Percentiles rank a stretch among this genome's conserved stretches.
phyloP scores from a whole-genome alignment of 2,888 invertebrate genomes.

The Rhaphigaster nebulosa region DNA sequence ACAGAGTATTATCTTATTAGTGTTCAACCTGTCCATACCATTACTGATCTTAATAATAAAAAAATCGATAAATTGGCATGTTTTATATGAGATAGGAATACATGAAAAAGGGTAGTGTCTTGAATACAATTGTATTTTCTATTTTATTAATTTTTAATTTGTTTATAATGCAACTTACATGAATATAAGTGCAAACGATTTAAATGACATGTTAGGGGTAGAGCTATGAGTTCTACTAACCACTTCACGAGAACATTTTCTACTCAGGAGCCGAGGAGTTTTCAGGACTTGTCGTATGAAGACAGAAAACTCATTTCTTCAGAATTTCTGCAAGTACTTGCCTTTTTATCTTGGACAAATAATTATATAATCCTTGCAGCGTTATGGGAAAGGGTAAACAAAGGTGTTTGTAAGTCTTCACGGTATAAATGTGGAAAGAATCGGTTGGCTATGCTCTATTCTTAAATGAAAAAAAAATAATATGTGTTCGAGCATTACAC shows the following conservation, averaged over 20 bases:
- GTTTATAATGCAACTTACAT: no score
- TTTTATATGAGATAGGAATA: no score
- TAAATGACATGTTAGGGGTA: no score
- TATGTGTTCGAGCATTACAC: not conserved
- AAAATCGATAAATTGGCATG: no score
- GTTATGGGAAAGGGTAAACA: not conserved
- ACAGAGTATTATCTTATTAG: no score
- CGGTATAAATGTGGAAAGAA: not conserved
- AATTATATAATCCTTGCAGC: not conserved
- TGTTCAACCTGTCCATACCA: no score
- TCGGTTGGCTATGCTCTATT: conserved; percentile 1
- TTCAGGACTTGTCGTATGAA: not conserved
- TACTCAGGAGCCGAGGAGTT: not conserved
- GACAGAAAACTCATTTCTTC: not conserved
- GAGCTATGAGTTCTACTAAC: no score
- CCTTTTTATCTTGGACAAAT: not conserved
- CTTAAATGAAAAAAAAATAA: not conserved
- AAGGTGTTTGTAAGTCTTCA: conserved; percentile 2
- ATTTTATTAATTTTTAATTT: no score
- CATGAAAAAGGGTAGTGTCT: no score
- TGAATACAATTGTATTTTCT: no score
- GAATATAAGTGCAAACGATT: no score
- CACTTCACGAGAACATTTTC: not conserved
- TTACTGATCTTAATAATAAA: no score
- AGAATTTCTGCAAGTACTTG: not conserved